Conservation (phyloP, 2,113 vertebrate genomes). For the Setophaga kirtlandii region DNA sequence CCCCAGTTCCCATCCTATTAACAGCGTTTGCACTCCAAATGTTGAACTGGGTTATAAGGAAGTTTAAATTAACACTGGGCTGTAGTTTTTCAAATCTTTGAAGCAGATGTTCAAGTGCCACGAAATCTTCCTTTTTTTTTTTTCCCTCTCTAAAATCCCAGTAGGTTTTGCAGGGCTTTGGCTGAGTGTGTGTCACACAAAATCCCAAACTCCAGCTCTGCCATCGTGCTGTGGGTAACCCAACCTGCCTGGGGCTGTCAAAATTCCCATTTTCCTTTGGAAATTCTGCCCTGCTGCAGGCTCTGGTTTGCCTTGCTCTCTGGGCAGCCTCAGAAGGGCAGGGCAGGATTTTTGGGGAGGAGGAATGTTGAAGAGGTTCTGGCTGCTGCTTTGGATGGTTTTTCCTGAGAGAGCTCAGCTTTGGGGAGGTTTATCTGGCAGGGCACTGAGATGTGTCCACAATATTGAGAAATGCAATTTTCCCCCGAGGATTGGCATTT, state of each 20-base stretch:
- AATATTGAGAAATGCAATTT: rapidly evolving
- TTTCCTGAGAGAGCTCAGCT: background rate
- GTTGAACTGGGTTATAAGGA: constrained; percentile 72
- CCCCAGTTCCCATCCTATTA: constrained; percentile 69
- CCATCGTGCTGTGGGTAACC: background rate
- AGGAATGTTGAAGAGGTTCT: background rate
- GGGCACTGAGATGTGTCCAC: background rate
- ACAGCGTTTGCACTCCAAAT: constrained; percentile 65
- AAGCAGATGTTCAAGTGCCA: constrained; percentile 72
- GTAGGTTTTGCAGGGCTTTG: background rate
- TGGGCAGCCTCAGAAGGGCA: background rate
- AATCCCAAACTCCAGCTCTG: background rate
- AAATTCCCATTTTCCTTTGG: rapidly evolving
- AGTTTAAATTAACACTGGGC: constrained; percentile 77
- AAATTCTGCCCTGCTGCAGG: background rate
- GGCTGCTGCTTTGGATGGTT: background rate
- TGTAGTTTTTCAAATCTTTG: constrained; percentile 71
- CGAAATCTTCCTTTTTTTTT: background rate
- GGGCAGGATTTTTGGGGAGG: background rate
- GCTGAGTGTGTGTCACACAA: background rate
- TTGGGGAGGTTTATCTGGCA: background rate
- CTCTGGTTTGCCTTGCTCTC: background rate
- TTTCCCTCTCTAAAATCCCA: rapidly evolving
- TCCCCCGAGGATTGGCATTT: background rate
- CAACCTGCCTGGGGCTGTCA: background rate